Conservation (phyloP, 2,797 vertebrate genomes). For the Anabacerthia variegaticeps region DNA sequence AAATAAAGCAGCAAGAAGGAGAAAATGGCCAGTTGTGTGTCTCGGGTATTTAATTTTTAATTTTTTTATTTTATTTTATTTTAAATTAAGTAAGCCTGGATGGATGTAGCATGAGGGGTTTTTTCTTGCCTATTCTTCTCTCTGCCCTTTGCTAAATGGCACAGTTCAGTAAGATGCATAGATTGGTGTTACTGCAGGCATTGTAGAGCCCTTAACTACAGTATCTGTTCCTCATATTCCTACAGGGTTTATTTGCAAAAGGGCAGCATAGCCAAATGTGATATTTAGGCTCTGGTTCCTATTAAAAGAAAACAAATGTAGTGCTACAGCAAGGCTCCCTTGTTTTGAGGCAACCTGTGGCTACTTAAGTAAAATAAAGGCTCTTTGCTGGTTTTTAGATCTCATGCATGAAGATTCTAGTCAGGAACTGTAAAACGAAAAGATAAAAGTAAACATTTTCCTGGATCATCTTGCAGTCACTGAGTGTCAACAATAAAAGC, state of each 20-base stretch:
- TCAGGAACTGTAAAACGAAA: neutral
- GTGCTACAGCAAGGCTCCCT: neutral
- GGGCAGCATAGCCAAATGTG: constrained; percentile 61
- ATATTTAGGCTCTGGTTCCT: constrained; percentile 53
- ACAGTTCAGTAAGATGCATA: constrained; percentile 47
- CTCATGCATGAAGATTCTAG: neutral
- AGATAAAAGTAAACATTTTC: neutral
- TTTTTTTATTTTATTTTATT: neutral
- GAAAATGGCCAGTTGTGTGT: neutral
- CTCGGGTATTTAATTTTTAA: neutral
- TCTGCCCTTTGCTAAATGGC: constrained; percentile 72
- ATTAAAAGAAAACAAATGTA: constrained; percentile 44
- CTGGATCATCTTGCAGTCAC: neutral
- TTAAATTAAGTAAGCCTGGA: neutral
- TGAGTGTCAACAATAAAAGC: neutral
- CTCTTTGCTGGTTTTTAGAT: neutral
- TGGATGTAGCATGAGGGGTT: neutral
- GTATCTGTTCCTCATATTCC: constrained; percentile 26
- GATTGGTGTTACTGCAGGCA: constrained; percentile 42
- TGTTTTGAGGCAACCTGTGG: neutral
- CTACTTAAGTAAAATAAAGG: neutral
- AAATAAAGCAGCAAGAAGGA: neutral
- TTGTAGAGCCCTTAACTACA: constrained; percentile 30
- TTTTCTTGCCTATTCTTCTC: neutral
- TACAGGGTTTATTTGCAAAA: constrained; percentile 71